Evolutionary conservation across 2,888 invertebrate species (phyloP).

Genomic region (Oscheius sp.): DNA sequence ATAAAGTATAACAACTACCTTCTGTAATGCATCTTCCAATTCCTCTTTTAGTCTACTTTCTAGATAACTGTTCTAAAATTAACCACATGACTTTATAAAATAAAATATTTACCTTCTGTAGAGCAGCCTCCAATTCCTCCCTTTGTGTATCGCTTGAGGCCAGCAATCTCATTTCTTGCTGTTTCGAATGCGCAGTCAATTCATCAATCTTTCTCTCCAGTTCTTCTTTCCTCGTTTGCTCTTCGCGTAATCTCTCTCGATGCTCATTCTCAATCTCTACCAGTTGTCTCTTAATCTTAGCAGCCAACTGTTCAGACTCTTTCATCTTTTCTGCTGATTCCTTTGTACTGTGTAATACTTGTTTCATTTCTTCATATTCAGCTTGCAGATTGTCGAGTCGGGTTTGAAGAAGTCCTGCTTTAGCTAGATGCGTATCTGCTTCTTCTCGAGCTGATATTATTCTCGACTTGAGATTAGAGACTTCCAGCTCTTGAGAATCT

Average conservation of each 20-base stretch:
- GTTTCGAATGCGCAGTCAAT: not conserved
- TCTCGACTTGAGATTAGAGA: constrained; percentile 28
- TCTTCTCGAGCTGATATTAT: constrained; percentile 21
- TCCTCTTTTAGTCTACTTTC: constrained; percentile 30
- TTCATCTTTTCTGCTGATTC: constrained; percentile 22
- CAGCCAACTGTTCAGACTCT: constrained; percentile 17
- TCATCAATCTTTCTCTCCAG: constrained; percentile 26
- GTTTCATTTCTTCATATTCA: constrained; percentile 23
- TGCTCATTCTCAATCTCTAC: constrained; percentile 23
- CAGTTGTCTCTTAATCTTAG: constrained; percentile 19
- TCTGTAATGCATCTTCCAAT: too few relatives aligned
- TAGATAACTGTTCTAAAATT: constrained; percentile 2
- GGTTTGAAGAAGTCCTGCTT: constrained; percentile 16
- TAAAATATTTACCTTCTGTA: constrained; percentile 12
- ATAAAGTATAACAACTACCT: too few relatives aligned
- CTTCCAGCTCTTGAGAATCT: constrained; percentile 15
- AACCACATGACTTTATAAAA: too few relatives aligned
- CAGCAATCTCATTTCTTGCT: constrained; percentile 13
- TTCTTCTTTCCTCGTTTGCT: constrained; percentile 25
- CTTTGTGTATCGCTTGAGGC: constrained; percentile 31
- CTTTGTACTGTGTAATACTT: constrained; percentile 10
- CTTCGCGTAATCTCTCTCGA: constrained; percentile 22
- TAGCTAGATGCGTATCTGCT: constrained; percentile 2
- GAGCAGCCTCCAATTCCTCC: constrained; percentile 23
- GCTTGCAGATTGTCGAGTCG: constrained; percentile 28